Evolutionary conservation across 1,140 invertebrate genomes (phyloP).

Genomic region (Mamestra configurata): DNA sequence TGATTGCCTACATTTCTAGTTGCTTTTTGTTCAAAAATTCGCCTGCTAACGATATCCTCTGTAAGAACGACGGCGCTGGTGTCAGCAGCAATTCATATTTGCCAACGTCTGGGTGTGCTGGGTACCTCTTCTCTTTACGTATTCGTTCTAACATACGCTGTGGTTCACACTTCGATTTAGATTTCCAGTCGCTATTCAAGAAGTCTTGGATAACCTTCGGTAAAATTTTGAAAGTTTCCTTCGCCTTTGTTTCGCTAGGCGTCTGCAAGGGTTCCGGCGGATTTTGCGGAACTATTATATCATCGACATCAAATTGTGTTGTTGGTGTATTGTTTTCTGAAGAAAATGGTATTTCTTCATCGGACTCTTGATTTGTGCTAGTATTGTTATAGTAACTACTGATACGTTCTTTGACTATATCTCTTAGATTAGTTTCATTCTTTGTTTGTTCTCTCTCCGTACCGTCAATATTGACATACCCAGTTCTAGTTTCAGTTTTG

Average conservation of each 20-base stretch:
- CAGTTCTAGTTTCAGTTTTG: conserved; percentile 82
- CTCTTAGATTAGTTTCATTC: conserved; percentile 73
- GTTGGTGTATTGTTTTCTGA: conserved; percentile 41
- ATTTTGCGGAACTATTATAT: conserved; percentile 74
- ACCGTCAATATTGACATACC: conserved; percentile 84
- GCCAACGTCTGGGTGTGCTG: conserved; percentile 85
- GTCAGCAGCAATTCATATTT: conserved; percentile 90
- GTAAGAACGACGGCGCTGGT: conserved; percentile 91
- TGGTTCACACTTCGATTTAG: conserved; percentile 88
- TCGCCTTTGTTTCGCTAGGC: conserved; percentile 73
- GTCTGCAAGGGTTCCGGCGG: conserved; percentile 63
- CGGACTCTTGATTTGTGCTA: conserved; percentile 54
- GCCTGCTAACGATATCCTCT: conserved; percentile 92
- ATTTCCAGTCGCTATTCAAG: conserved; percentile 80
- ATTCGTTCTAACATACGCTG: conserved; percentile 89
- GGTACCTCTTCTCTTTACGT: conserved; percentile 88
- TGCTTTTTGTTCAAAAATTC: conserved; percentile 88
- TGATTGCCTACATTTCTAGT: conserved; percentile 67
- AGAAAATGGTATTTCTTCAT: conserved; percentile 48
- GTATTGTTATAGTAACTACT: conserved; percentile 71
- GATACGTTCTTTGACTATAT: conserved; percentile 77
- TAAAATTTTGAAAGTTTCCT: conserved; percentile 78
- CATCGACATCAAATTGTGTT: conserved; percentile 74
- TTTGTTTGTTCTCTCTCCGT: conserved; percentile 78
- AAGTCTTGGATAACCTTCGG: conserved; percentile 86